Evolutionary conservation across 1,140 invertebrate genomes (phyloP).

Genomic region (Harpegnathos saltator): DNA sequence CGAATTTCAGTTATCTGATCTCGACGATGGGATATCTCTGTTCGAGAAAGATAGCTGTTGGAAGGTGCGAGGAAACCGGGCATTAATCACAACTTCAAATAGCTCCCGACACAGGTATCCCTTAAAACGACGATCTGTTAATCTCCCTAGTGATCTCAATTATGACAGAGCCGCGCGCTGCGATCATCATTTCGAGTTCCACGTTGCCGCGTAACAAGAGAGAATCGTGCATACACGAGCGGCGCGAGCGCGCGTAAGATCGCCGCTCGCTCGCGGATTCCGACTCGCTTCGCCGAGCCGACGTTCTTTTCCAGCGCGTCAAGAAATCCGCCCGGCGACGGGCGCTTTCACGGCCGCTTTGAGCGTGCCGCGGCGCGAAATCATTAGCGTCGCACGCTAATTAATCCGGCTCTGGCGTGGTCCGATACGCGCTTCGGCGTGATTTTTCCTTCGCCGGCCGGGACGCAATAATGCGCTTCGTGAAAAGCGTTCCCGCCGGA

Average conservation of each 20-base stretch:
- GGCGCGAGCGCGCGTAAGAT: constrained; percentile 4
- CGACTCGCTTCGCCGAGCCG: neutral
- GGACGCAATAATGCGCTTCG: constrained; percentile 21
- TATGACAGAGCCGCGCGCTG: too few species aligned
- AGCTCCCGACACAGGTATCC: neutral
- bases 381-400: constrained; percentile 56
- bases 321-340: constrained; percentile 30
- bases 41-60: too few species aligned
- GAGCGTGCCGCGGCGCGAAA: neutral
- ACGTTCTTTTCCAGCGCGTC: constrained; percentile 24
- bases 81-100: constrained; percentile 30
- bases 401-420: constrained; percentile 49
- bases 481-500: constrained; percentile 3
- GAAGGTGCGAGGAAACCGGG: too few species aligned
- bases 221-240: constrained; percentile 5
- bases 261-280: too few species aligned
- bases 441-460: neutral
- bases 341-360: constrained; percentile 60
- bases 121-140: neutral
- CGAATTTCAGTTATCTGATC: too few species aligned
- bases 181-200: too few species aligned
- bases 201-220: too few species aligned
- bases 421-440: neutral
- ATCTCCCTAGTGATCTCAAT: neutral
- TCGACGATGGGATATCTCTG: too few species aligned